Base-by-base conservation (phyloP, 2,113 vertebrate genomes). In the Macaca fascicularis region DNA sequence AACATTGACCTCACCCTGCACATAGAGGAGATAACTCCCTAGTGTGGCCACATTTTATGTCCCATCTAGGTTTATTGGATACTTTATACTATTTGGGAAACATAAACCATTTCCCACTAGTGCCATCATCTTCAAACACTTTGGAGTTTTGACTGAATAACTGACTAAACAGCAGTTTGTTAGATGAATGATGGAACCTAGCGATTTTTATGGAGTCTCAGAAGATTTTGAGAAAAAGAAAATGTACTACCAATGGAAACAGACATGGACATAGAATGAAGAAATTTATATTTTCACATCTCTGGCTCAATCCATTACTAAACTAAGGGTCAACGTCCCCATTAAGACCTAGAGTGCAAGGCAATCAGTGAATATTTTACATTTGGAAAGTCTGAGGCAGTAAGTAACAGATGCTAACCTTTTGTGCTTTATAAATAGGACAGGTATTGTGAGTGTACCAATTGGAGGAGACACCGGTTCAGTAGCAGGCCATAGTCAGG, bases 131-230 rank as follows among this genome's bases (percentile, higher is more conserved):
- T 85, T 95, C 78, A 93, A 96, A 70, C 70, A 82, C 64, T 95
- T 92, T 45, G 50, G 50, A 84, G 20, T 92, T 92, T 95, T 90
- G 30, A 95, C 40, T 78, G 75, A 93, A 67, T 78, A 94, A 87
- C 57, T 55, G 45, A 80, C 81, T 72, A 52, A 95, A 90, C 11
- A 96, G 67, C 35, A 52, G 9, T 95, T 94, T 85, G 50, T 32
- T 72, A 69, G 43, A 93, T 80, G 86, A 76, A 94, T 87, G 57
- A 81, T 45, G 8, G n/a, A 93, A 64, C 48, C 38, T 30, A 78
- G 52, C 64, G 72, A 57, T 90, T 95, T 94, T 93, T 92, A 95
- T 89, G 90, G n/a, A 43, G 20, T 84, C 89, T 90, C 96, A 52
- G 57, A 96, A 95, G 92, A 87, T 50, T 90, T 57, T 90, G 84